Base-by-base conservation (phyloP, 1,140 invertebrate species). In the Trachymyrmex cornetzi region DNA sequence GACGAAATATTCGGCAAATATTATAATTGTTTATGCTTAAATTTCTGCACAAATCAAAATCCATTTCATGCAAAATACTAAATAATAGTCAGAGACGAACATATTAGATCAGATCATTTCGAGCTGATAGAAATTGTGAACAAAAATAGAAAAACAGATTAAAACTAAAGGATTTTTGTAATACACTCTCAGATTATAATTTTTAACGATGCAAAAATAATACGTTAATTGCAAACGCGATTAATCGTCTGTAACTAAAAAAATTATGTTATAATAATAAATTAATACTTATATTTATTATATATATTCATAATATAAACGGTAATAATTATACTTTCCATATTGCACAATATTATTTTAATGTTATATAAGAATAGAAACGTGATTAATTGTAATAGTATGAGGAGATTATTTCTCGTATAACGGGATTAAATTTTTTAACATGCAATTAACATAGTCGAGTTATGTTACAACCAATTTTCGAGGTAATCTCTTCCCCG, bases 381-480 rank as follows among this genome's bases (percentile, higher is more conserved):
- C n/a, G 34, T 57, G 16, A 59, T 75, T 61, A 75, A 84, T 75
- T 64, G 7, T 61, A 34, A 7, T 57, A n/a, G 16, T 57, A 27
- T 9, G 38, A 50, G 66, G 48, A 30, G 50, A 71, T 16, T 71
- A 77, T 48, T 80, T 44, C 22, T 22, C 38, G 12, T 30, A 38
- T 74, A 84, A 84, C 14, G 12, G 38, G 27, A 50, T 75, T 61
- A 63, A 55, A 84, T 34, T 84, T 84, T 84, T 84, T 75, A 74
- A 74, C 55, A 71, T 50, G 69, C 69, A 84, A 84, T 84, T 84
- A 84, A 84, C 69, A 75, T 61, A 75, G 19, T 44, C 44, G 80
- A 84, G 69, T 84, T 75, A 84, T 74, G 30, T 84, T 84, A 75
- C 80, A 75, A 84, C 80, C 80, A 84, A 84, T 84, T 84, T 75